A percentile compares a stretch with the other conserved stretches of the same genome.
phyloP scores from a whole-genome alignment of 1,140 invertebrate species.

The Cryptotermes secundus region DNA sequence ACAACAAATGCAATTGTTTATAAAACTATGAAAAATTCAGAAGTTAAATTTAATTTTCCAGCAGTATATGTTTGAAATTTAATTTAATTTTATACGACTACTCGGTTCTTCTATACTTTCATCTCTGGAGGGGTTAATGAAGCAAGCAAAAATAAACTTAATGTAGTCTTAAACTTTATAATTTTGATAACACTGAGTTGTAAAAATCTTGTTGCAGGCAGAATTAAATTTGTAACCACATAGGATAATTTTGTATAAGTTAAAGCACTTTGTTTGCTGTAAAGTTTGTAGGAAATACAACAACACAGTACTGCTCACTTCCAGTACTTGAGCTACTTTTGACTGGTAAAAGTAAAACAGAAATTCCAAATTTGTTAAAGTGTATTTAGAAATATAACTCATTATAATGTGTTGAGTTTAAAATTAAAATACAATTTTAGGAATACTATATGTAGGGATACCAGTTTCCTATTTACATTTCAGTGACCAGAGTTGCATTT shows the following conservation, averaged over 20 bases:
- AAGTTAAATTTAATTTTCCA: too few species aligned
- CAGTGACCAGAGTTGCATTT: background rate
- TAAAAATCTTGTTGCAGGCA: too few species aligned
- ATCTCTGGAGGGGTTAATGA: too few species aligned
- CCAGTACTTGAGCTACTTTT: background rate
- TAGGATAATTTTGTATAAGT: background rate
- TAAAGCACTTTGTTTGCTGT: background rate
- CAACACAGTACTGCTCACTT: background rate
- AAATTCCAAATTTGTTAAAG: background rate
- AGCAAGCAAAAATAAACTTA: too few species aligned
- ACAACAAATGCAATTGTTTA: too few species aligned
- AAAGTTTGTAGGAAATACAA: background rate
- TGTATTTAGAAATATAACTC: background rate
- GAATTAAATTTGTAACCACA: background rate
- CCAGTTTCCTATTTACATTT: background rate
- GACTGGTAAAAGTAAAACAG: background rate
- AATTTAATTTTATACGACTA: too few species aligned
- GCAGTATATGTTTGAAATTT: too few species aligned
- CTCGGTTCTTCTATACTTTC: too few species aligned
- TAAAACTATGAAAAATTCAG: too few species aligned
- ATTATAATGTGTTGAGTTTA: background rate
- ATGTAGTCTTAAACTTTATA: too few species aligned
- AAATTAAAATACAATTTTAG: too few species aligned
- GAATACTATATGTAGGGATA: background rate
- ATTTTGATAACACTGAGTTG: too few species aligned